phyloP scores from a whole-genome alignment of 2,888 invertebrate genomes.

The Ornithoptera alexandrae region DNA sequence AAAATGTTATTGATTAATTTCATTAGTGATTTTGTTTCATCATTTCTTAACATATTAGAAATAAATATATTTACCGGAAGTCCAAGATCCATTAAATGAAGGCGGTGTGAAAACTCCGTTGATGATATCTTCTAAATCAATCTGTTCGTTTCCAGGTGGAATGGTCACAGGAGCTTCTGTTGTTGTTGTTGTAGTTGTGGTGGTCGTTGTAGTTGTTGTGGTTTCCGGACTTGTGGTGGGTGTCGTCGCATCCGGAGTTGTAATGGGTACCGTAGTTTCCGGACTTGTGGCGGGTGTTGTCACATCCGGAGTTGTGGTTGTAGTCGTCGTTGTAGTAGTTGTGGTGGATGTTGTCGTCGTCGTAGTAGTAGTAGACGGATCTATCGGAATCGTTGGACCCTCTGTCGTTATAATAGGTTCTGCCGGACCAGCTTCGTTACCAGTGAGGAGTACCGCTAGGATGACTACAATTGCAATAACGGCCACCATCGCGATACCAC shows the following conservation, averaged over 20 bases:
- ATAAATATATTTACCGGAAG: conserved; percentile 80
- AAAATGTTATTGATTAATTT: too few species aligned
- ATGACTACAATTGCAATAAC: conserved; percentile 82
- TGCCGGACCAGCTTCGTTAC: conserved; percentile 53
- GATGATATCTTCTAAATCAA: conserved; percentile 86
- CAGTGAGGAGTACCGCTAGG: conserved; percentile 78
- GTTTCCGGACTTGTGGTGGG: conserved; percentile 33
- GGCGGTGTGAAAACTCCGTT: conserved; percentile 82
- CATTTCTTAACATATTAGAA: neutral
- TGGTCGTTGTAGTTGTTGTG: conserved; percentile 25
- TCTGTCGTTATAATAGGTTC: conserved; percentile 53
- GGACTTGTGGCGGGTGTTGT: too few species aligned
- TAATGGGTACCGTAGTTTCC: conserved; percentile 11
- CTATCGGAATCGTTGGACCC: conserved; percentile 36
- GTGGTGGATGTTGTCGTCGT: conserved; percentile 37
- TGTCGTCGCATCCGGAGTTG: conserved; percentile 35
- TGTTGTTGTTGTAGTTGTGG: conserved; percentile 30
- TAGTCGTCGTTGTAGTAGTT: conserved; percentile 31
- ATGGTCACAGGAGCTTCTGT: conserved; percentile 28
- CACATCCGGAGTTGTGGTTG: too few species aligned
- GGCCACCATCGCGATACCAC: conserved; percentile 76
- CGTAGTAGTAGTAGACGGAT: conserved; percentile 32
- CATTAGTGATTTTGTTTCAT: too few species aligned
- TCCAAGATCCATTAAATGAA: conserved; percentile 90
- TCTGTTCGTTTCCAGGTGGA: conserved; percentile 46